These are phyloP conservation scores for Napeogenes inachia DNA, from an alignment of 2,888 invertebrate species.

Conservation along the genomic window DNA sequence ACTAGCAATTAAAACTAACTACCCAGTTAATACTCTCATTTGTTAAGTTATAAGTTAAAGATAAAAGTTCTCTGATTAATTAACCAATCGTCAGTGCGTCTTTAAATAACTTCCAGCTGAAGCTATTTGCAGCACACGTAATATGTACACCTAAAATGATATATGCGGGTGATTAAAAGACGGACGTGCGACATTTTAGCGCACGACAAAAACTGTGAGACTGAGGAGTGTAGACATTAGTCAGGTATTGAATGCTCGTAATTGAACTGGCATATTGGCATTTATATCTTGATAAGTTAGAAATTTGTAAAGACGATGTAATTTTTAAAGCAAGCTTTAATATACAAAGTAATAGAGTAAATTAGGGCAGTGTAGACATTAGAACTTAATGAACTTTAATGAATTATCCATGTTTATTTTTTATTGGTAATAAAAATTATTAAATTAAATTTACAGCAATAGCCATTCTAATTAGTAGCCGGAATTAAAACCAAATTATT, in stretches of 20 bases:
- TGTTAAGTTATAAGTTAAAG: background rate
- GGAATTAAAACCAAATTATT: too few species aligned
- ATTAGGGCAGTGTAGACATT: too few species aligned
- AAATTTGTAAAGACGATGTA: background rate
- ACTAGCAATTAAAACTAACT: too few species aligned
- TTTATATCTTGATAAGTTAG: background rate
- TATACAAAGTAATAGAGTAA: too few species aligned
- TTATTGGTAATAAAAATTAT: too few species aligned
- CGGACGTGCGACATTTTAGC: slow-evolving; percentile 32
- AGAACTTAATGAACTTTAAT: too few species aligned
- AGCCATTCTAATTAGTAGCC: too few species aligned
- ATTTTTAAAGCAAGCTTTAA: too few species aligned
- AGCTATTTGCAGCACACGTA: slow-evolving; percentile 27
- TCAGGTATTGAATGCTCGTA: background rate
- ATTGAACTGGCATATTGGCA: background rate
- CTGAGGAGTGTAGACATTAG: slow-evolving; percentile 12
- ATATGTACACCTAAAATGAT: slow-evolving; percentile 29
- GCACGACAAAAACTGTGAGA: slow-evolving; percentile 21
- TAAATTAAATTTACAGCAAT: too few species aligned
- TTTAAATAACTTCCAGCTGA: slow-evolving; percentile 21
- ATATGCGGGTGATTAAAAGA: slow-evolving; percentile 29
- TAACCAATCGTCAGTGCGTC: slow-evolving; percentile 8
- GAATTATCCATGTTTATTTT: too few species aligned
- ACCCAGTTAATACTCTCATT: too few species aligned
- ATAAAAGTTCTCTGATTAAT: background rate